Evolutionary conservation across 2,113 vertebrate species (phyloP), one percentile per base, ranked within the genome.

Genomic region (Ophiodon elongatus): DNA sequence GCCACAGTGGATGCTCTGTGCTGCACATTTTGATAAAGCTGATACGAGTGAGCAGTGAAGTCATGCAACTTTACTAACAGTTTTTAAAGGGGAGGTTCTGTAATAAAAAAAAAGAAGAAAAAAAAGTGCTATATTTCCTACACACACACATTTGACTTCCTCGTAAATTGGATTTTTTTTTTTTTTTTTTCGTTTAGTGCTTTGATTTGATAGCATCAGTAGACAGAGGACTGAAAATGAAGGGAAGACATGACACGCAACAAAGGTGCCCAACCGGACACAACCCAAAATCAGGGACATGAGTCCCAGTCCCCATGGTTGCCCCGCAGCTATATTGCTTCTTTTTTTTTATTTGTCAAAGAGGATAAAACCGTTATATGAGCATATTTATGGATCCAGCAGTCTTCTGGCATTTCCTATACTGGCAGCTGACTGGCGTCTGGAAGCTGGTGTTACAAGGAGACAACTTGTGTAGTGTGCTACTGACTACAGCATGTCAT

Each of bases 1-100:
- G 89, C 71, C 85, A 79, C 89, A 84, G 86, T 84, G 21, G 89
- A 88, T 89, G 85, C 59, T 89, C 88, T 88, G 88, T 54, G n/a
- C 79, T 81, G 81, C 87, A 91, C 88, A 89, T 52, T 52, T 88
- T 92, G 91, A 83, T 88, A 86, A 90, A 89, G 79, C 79, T 69
- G 73, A 80, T 76, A 79, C 66, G 45, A 88, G 65, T 41, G 71
- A 79, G 60, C n/a, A 21, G 79, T 75, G 54, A 86, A 14, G 35
- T 25, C 33, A 14, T n/a, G 60, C 76, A 56, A 80, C 54, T 79
- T 82, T 37, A 81, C 60, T 63, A 66, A 64, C 25, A 13, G 7
- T 15, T 31, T 7, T 37, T 41, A 4, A 69, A 59, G 25, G n/a
- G 10, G 0, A 17, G 23, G 69, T 78, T 65, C 37, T 35, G 35